Evolutionary conservation across 2,113 vertebrate species (phyloP), one percentile per base, ranked within the genome.

Genomic region (Myrmecobius fasciatus): DNA sequence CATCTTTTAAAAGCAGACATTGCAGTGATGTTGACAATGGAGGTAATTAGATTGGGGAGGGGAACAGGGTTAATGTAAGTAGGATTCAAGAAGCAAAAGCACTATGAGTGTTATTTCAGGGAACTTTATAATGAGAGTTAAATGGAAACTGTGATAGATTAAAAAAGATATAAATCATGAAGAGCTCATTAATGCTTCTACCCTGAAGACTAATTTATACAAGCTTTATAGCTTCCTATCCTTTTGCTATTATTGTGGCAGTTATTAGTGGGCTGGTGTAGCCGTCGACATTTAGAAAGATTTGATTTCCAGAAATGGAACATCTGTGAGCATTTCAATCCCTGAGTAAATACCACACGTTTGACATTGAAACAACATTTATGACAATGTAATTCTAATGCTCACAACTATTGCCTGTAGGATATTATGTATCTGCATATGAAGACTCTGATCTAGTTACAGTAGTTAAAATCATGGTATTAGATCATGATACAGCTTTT

Each of bases 111-210:
- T 95, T 93, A 91, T 92, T 96, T 96, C 91, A 93, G 89, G 93
- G 88, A 97, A 97, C 92, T 95, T 97, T 97, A 91, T 96, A 95
- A 94, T 94, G 52, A 96, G 90, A 95, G 14, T 92, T 97, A 94
- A 98, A 97, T 89, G 93, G 14, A 96, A 43, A 0, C 0, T 88
- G n/a, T 96, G 88, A 96, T 94, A 97, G n/a, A 96, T 96, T 95
- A 97, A 94, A 94, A 53, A 93, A 95, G 14, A 91, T n/a, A 5
- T 90, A 96, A 97, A 94, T 96, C 94, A 93, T 91, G 89, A 51
- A 94, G 93, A 83, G 25, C 8, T 93, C 91, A 93, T 89, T 95
- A 96, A 93, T 96, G 89, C 54, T 91, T 97, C 25, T 94, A 92
- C n/a, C 26, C 93, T 75, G 83, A 52, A 95, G 96, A 94, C n/a